Evolutionary conservation across 2,113 vertebrate genomes (phyloP).

Genomic region (Cephalophus harveyi): DNA sequence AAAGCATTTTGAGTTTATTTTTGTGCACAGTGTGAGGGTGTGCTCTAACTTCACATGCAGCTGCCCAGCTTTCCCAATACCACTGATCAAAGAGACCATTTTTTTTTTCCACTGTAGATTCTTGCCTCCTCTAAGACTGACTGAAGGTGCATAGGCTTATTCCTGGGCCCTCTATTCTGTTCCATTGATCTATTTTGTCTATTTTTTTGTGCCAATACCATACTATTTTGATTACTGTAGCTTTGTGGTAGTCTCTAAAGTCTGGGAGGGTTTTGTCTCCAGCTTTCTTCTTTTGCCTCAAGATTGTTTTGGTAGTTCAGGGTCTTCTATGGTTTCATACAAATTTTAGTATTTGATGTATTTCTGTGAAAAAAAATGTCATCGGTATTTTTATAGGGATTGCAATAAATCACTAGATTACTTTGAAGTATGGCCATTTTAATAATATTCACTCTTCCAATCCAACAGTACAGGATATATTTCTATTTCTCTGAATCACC

Average conservation of each 20-base stretch:
- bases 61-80: neutral
- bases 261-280: neutral
- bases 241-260: neutral
- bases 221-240: neutral
- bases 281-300: neutral
- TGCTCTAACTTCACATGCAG: neutral
- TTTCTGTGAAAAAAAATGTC: neutral
- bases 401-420: neutral
- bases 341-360: neutral
- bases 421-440: neutral
- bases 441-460: neutral
- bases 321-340: neutral
- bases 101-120: neutral
- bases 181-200: neutral
- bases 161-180: neutral
- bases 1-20: neutral
- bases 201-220: neutral
- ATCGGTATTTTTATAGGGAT: neutral
- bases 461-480: neutral
- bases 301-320: neutral
- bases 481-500: neutral
- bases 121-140: neutral
- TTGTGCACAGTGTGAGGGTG: neutral
- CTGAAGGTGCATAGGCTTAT: neutral
- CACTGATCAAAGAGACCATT: neutral